A percentile compares a stretch with the other conserved stretches of the same genome.
Conservation (phyloP, 1,140 invertebrate genomes). For the Globodera rostochiensis region DNA sequence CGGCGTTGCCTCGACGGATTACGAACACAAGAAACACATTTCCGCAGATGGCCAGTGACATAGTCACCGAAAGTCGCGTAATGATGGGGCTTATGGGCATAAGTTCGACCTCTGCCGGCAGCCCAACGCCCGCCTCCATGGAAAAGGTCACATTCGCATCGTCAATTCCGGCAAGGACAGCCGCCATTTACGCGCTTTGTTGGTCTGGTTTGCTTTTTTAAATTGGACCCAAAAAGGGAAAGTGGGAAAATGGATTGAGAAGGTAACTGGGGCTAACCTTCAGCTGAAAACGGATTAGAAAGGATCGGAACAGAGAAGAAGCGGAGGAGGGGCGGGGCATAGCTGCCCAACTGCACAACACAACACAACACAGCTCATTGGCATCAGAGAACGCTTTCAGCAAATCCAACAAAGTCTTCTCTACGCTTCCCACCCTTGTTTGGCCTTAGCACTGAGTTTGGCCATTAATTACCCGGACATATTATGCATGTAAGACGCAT, state of each 20-base stretch:
- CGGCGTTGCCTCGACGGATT: conserved; percentile 54
- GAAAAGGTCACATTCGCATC: neutral
- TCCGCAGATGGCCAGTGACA: conserved; percentile 55
- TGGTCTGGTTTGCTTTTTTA: no score
- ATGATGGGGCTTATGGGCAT: neutral
- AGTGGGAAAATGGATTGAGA: no score
- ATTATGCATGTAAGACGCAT: neutral
- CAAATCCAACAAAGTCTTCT: no score
- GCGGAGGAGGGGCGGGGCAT: no score
- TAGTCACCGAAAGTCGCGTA: conserved; percentile 25
- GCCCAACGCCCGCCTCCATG: neutral
- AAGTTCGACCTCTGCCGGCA: neutral
- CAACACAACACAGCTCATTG: no score
- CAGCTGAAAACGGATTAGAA: no score
- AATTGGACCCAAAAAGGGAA: no score
- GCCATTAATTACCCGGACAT: neutral
- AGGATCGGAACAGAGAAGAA: no score
- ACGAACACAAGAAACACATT: conserved; percentile 59
- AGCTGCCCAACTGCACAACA: no score
- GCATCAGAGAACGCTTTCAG: no score
- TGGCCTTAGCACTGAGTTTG: neutral
- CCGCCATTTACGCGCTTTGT: neutral
- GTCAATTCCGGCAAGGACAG: neutral
- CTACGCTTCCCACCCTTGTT: neutral
- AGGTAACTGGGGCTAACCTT: neutral